Percentiles rank a stretch among this genome's conserved stretches.
phyloP scores from a whole-genome alignment of 2,888 invertebrate species.

The Lasioglossum malachurum region DNA sequence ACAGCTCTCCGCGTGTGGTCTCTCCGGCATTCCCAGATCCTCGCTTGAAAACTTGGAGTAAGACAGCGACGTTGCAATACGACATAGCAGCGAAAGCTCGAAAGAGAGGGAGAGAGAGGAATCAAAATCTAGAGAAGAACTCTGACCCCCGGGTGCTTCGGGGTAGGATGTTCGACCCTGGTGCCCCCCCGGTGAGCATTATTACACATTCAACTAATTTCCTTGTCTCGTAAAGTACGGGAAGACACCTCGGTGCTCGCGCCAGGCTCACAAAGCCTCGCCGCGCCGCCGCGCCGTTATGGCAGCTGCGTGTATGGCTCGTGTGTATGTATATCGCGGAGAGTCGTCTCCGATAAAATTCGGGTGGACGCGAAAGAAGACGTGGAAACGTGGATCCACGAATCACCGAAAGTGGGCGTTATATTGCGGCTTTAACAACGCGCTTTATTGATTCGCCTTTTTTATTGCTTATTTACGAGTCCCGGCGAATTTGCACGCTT shows the following conservation, averaged over 20 bases:
- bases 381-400: slow-evolving; percentile 20
- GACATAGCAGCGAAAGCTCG: slow-evolving; percentile 16
- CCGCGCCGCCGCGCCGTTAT: slow-evolving; percentile 37
- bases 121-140: slow-evolving; percentile 35
- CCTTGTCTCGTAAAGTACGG: slow-evolving; percentile 81
- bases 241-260: slow-evolving; percentile 69
- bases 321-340: background rate
- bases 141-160: slow-evolving; percentile 35
- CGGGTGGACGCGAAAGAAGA: background rate
- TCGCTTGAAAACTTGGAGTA: slow-evolving; percentile 1
- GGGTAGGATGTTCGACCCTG: slow-evolving; percentile 42
- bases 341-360: slow-evolving; percentile 7
- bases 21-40: background rate
- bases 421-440: slow-evolving; percentile 13
- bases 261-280: slow-evolving; percentile 64
- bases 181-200: slow-evolving; percentile 75
- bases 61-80: slow-evolving; percentile 42
- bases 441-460: slow-evolving; percentile 23
- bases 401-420: slow-evolving; percentile 32
- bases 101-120: slow-evolving; percentile 21
- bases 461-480: slow-evolving; percentile 28
- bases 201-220: slow-evolving; percentile 83
- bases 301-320: slow-evolving; percentile 31
- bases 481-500: slow-evolving; percentile 14
- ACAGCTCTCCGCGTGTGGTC: slow-evolving; percentile 66